These are phyloP conservation scores for Zeugodacus cucurbitae DNA, from an alignment of 1,140 invertebrate species.

Conservation along the genomic window DNA sequence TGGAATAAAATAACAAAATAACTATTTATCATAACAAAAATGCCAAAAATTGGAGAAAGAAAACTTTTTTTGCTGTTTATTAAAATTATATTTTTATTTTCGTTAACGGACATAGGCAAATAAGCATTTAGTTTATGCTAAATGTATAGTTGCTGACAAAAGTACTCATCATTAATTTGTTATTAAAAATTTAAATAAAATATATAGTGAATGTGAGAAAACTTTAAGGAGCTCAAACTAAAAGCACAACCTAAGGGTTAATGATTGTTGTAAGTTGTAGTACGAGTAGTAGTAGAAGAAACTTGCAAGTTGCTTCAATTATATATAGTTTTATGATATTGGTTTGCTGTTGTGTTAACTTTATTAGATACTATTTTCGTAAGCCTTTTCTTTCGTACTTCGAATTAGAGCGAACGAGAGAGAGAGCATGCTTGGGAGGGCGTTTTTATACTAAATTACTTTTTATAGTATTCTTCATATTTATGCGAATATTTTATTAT, in stretches of 20 bases:
- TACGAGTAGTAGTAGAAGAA: background rate
- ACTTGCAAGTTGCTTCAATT: background rate
- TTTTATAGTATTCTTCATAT: constrained; percentile 39
- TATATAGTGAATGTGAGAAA: background rate
- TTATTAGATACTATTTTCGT: constrained; percentile 43
- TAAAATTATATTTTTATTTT: background rate
- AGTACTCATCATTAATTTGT: background rate
- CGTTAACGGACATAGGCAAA: background rate
- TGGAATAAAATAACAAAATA: background rate
- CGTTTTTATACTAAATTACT: constrained; percentile 49
- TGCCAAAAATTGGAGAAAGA: background rate
- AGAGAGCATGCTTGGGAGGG: constrained; percentile 66
- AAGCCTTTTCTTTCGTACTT: constrained; percentile 42
- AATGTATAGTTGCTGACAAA: background rate
- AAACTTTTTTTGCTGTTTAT: background rate
- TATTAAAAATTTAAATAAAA: background rate
- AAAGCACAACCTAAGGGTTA: constrained; percentile 6
- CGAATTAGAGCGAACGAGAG: constrained; percentile 48
- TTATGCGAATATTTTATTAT: background rate
- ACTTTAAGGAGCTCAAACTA: background rate
- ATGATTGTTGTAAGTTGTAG: constrained; percentile 5
- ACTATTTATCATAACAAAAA: background rate
- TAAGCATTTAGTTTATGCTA: background rate
- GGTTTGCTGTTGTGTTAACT: background rate
- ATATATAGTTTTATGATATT: background rate